Conservation (phyloP, 2,797 vertebrate genomes). For the Scleropages formosus region DNA sequence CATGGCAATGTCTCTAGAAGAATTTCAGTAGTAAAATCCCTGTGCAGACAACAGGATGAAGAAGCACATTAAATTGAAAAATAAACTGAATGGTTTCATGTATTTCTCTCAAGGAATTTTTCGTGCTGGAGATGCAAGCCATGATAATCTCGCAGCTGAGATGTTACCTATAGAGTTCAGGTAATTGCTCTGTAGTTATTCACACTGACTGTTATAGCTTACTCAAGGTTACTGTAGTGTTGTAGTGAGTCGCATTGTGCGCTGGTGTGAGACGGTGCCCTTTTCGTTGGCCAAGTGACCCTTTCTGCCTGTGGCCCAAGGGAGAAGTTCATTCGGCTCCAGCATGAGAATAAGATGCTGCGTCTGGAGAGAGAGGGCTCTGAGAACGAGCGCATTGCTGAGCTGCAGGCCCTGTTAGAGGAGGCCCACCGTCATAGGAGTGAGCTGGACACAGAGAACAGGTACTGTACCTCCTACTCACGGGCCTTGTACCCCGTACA, state of each 20-base stretch:
- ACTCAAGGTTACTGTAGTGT: too few relatives aligned
- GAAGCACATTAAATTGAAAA: not conserved
- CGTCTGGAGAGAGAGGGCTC: constrained; percentile 86
- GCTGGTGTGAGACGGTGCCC: not conserved
- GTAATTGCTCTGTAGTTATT: constrained; percentile 56
- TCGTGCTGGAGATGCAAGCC: constrained; percentile 72
- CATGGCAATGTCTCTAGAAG: constrained; percentile 14
- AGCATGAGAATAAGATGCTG: constrained; percentile 98
- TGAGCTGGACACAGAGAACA: constrained; percentile 87
- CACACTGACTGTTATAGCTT: not conserved
- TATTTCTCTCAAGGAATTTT: constrained; percentile 53
- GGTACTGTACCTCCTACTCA: constrained; percentile 58
- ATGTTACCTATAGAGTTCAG: constrained; percentile 90
- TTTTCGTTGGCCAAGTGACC: not conserved
- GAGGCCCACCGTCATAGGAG: constrained; percentile 81
- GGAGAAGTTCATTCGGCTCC: constrained; percentile 89
- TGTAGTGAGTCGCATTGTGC: not conserved
- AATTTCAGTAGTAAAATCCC: not conserved
- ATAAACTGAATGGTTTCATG: not conserved
- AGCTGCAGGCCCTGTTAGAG: constrained; percentile 82
- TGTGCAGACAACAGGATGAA: not conserved
- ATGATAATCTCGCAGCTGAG: constrained; percentile 92
- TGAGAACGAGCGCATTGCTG: constrained; percentile 79
- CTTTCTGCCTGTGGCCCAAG: constrained; percentile 54
- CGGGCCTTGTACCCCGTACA: too few relatives aligned